Base-by-base conservation (phyloP, 2,888 invertebrate genomes). In the Drosophila kanekoi region DNA sequence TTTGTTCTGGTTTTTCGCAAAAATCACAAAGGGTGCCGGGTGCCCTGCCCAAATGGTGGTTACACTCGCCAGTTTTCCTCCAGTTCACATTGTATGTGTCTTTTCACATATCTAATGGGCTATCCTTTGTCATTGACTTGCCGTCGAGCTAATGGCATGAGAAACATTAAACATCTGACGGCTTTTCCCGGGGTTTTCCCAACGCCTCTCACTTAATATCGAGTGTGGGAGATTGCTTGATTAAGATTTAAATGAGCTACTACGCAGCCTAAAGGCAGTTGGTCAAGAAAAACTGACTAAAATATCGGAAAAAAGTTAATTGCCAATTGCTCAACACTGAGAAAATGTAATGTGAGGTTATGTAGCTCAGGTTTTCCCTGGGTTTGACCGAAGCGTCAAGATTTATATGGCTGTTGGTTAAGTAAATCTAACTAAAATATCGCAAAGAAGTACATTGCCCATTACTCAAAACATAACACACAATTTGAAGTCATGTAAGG, bases 1-100 rank as follows among this genome's bases (percentile, higher is more conserved):
- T 88, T 80, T 75, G 88, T 88, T 88, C 84, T 89, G 89, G 89
- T 88, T 88, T 79, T 70, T 78, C 61, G 78, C 77, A 73, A 71
- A 81, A 59, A 71, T 72, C 72, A 64, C 79, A 81, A 79, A 74
- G 77, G 78, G 65, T 48, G 56, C 6, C 23, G 6, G 0, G 23
- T n/a, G n/a, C n/a, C n/a, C n/a, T n/a, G n/a, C n/a, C 23, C 23
- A 23, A 23, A 23, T 23, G 23, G 23, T 28, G 28, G 51, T 14
- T 18, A 33, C 28, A 41, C 44, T 44, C 10, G 16, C 23, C 23
- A 13, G 53, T 53, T 57, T 58, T 60, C 37, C 62, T 41, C 37
- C 59, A 51, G 56, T 51, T 56, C 57, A 45, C 48, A 28, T 28
- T 28, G 28, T n/a, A n/a, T 28, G 8, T 28, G 28, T 28, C 28